Conservation (phyloP, 2,797 vertebrate genomes). For the Notolepis coatsorum region DNA sequence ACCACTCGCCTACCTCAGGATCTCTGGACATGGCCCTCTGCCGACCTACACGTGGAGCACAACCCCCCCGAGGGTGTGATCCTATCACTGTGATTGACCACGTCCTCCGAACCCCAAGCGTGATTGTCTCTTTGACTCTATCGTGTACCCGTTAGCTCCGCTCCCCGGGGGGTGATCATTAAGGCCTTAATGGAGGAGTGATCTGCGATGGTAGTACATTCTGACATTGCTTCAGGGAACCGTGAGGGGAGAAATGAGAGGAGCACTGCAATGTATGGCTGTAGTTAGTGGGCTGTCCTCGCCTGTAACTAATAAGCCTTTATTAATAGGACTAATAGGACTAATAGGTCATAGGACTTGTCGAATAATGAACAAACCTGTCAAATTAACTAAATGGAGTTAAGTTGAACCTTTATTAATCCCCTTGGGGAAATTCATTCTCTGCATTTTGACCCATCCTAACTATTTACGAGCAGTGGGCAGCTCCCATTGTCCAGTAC, state of each 20-base stretch:
- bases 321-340: too few species aligned
- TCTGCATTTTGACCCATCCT: too few species aligned
- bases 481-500: too few species aligned
- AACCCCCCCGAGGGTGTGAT: slow-evolving; percentile 14
- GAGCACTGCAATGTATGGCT: not conserved
- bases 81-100: slow-evolving; percentile 23
- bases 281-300: too few species aligned
- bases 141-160: slow-evolving; percentile 32
- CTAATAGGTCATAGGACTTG: too few species aligned
- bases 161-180: slow-evolving; percentile 36
- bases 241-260: not conserved
- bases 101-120: slow-evolving; percentile 2
- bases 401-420: too few species aligned
- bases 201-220: slow-evolving; percentile 35
- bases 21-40: not conserved
- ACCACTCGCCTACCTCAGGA: not conserved
- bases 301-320: too few species aligned
- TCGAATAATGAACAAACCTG: too few species aligned
- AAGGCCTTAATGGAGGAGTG: slow-evolving; percentile 38
- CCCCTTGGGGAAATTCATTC: too few species aligned
- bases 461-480: too few species aligned
- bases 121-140: slow-evolving; percentile 27
- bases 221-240: not conserved
- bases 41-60: slow-evolving; percentile 9
- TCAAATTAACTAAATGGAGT: too few species aligned